Evolutionary conservation across 2,113 vertebrate species (phyloP).

Genomic region (Heptranchias perlo): DNA sequence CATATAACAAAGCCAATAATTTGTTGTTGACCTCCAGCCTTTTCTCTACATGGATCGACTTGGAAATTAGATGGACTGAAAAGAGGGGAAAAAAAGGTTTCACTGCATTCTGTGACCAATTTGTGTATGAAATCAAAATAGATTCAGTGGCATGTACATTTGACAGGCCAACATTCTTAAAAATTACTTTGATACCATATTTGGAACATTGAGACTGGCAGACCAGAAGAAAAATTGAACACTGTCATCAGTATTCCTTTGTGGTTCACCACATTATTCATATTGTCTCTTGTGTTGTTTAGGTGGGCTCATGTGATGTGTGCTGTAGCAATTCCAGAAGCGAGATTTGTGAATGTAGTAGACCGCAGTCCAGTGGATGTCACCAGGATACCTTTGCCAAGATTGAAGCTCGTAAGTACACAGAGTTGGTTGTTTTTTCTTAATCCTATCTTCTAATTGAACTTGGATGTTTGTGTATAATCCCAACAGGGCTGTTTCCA

Average conservation of each 20-base stretch:
- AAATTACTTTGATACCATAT: not conserved
- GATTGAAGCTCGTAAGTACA: conserved; percentile 85
- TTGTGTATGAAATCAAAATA: conserved; percentile 22
- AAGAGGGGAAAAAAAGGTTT: not conserved
- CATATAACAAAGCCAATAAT: conserved; percentile 11
- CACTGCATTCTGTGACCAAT: not conserved
- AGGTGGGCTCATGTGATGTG: conserved; percentile 97
- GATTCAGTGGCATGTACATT: not conserved
- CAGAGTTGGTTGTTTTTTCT: conserved; percentile 23
- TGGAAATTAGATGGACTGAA: not conserved
- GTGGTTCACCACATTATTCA: conserved; percentile 16
- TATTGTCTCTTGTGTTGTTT: conserved; percentile 44
- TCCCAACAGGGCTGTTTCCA: not conserved
- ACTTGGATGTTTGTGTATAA: not conserved
- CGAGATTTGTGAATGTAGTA: conserved; percentile 76
- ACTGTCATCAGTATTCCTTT: not conserved
- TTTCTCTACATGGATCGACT: conserved; percentile 23
- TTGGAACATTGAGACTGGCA: not conserved
- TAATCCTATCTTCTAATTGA: not conserved
- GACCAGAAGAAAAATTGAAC: not conserved
- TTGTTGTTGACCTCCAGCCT: conserved; percentile 25
- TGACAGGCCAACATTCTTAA: not conserved
- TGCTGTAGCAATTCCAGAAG: conserved; percentile 87
- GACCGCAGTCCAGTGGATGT: conserved; percentile 83
- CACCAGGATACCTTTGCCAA: conserved; percentile 82